These are phyloP conservation scores for Mus minutoides DNA, from an alignment of 2,797 vertebrate genomes.

Conservation along the genomic window DNA sequence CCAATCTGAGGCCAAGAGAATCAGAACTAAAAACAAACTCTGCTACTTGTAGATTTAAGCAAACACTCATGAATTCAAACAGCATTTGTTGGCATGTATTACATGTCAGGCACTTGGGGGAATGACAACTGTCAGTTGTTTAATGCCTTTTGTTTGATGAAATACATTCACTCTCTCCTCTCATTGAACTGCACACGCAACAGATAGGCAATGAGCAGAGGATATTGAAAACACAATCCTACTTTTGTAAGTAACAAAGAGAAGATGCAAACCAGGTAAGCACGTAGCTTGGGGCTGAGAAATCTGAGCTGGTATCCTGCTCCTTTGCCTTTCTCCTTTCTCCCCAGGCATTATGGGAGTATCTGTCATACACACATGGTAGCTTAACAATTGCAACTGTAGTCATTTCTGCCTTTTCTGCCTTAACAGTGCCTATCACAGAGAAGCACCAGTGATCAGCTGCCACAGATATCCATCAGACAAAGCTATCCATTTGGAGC, in stretches of 20 bases:
- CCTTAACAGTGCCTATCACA: constrained; percentile 91
- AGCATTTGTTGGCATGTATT: neutral
- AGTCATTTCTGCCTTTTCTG: constrained; percentile 89
- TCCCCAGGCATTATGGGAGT: constrained; percentile 90
- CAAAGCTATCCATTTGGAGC: constrained; percentile 88
- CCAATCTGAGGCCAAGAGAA: neutral
- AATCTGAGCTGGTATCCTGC: neutral
- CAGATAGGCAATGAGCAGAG: neutral
- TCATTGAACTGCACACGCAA: neutral
- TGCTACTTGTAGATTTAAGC: neutral
- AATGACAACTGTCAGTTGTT: neutral
- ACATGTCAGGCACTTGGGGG: neutral
- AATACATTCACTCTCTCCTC: neutral
- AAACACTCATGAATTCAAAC: neutral
- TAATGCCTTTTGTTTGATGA: neutral
- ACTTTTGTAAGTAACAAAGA: neutral
- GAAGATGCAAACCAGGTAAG: neutral
- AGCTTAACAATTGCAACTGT: constrained; percentile 86
- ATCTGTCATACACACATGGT: constrained; percentile 88
- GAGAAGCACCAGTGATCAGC: constrained; percentile 90
- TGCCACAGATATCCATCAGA: constrained; percentile 91
- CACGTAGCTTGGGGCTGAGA: neutral
- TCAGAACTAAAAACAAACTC: neutral
- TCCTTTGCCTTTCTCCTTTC: constrained; percentile 85
- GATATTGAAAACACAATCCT: neutral